These are phyloP conservation scores for Chiloscyllium plagiosum DNA, from an alignment of 2,113 vertebrate genomes.

Conservation along the genomic window DNA sequence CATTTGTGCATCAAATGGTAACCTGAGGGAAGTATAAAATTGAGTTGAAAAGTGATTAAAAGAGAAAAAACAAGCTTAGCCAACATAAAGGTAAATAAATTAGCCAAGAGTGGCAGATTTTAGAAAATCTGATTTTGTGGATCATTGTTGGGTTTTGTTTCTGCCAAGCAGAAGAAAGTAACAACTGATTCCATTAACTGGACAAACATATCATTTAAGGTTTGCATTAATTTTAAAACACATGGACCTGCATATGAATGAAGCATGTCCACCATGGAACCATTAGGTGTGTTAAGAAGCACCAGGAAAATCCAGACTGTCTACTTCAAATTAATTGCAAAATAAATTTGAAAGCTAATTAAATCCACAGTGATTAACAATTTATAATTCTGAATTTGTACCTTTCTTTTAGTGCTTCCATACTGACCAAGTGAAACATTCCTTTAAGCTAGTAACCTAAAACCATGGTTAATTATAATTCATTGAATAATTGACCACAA, in stretches of 20 bases:
- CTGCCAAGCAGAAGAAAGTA: background rate
- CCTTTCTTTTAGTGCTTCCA: background rate
- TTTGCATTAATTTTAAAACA: background rate
- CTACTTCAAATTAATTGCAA: background rate
- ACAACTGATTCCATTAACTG: background rate
- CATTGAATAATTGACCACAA: background rate
- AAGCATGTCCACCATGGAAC: background rate
- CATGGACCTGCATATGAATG: background rate
- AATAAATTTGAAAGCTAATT: background rate
- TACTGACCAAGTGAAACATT: background rate
- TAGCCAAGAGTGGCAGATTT: background rate
- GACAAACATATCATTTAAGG: background rate
- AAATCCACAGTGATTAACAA: background rate
- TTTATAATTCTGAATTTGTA: background rate
- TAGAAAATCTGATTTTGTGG: background rate
- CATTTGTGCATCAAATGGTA: background rate
- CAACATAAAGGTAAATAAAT: background rate
- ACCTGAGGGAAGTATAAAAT: background rate
- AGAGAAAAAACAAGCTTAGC: background rate
- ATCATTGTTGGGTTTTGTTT: background rate
- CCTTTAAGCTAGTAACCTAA: background rate
- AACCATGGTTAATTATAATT: background rate
- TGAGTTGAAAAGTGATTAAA: background rate
- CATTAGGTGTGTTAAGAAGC: background rate
- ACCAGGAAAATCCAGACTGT: background rate